Base-by-base conservation (phyloP, 2,113 vertebrate genomes). In the Osmerus eperlanus region DNA sequence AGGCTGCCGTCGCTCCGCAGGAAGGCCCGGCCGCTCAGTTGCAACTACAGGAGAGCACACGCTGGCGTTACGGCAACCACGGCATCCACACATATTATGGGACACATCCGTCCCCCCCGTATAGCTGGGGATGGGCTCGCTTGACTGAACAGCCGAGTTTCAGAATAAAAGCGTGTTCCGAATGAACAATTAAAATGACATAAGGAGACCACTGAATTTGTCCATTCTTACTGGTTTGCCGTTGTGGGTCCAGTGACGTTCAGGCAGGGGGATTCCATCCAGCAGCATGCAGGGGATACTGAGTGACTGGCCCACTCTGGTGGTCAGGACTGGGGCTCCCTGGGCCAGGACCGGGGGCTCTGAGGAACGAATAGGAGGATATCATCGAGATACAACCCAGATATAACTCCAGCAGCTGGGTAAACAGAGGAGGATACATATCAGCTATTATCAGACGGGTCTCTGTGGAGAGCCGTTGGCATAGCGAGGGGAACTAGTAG, bases 261-360 rank as follows among this genome's bases (percentile, higher is more conserved):
- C 91, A 0, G 96, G 95, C 55, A 93, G 87, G 0, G 96, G 96
- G 65, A 87, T 90, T 41, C 96, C 95, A 0, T 93, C 91, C 87
- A 96, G 74, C 70, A 97, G 21, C 82, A 94, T 82, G 0, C 97
- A 98, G 6, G 95, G 92, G 81, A 98, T 85, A 0, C 90, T 94
- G 52, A 95, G 86, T 0, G 95, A 90, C 73, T 95, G 94, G 36
- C 94, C 93, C 4, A 85, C 79, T 21, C 93, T 82, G 0, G 80
- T 90, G 1, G 70, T 91, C 65, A 96, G 75, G 7, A 88, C 52
- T 0, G 94, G 79, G 14, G 93, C 76, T 2, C 91, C 78, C 0
- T 89, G 89, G 65, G 92, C 95, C 36, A 98, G 87, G 78, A 94
- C 81, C 2, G 96, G 95, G 3, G 94, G 92, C 8, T 86, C 92